These are phyloP conservation scores for Bothrops jararaca DNA, from an alignment of 2,113 vertebrate species.

Conservation along the genomic window DNA sequence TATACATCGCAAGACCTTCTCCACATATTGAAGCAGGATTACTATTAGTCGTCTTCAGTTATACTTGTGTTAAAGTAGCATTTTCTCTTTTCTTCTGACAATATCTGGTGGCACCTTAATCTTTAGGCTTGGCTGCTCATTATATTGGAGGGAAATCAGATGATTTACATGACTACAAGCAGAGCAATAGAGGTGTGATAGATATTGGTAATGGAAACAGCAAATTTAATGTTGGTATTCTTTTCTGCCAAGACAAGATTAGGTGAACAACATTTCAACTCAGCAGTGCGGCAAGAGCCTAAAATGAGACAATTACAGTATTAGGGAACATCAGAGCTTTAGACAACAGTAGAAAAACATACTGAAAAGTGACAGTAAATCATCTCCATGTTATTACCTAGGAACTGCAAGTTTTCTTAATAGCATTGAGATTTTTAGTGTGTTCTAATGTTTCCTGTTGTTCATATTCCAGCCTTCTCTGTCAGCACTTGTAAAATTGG, in stretches of 20 bases:
- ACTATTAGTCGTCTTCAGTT: neutral
- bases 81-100: neutral
- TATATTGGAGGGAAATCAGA: neutral
- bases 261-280: neutral
- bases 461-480: neutral
- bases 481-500: neutral
- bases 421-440: neutral
- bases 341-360: neutral
- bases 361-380: neutral
- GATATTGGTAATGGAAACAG: neutral
- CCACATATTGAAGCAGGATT: neutral
- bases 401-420: neutral
- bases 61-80: neutral
- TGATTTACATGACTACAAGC: neutral
- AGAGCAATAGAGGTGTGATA: neutral
- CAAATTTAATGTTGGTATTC: neutral
- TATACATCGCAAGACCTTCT: neutral
- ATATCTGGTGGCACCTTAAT: neutral
- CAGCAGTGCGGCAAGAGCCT: neutral
- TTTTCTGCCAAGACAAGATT: neutral
- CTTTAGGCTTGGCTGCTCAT: neutral
- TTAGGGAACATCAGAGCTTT: neutral
- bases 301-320: neutral
- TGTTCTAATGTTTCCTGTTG: neutral
- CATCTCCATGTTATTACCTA: neutral